Conservation (phyloP, 2,888 invertebrate genomes). For the Agriopis marginaria region DNA sequence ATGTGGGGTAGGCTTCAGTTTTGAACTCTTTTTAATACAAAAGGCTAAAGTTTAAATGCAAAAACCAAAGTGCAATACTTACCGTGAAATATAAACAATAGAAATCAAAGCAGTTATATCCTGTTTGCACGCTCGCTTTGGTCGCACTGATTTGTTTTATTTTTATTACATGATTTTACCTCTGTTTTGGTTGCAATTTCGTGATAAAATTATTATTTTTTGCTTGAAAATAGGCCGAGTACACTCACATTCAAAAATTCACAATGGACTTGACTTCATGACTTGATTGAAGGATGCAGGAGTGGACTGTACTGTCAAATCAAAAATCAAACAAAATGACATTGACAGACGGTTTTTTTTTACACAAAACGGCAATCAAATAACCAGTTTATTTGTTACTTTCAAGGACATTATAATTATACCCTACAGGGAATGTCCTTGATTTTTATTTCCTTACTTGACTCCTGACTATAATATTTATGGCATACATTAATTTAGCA, state of each 20-base stretch:
- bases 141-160: conserved; percentile 24
- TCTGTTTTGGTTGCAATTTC: conserved; percentile 29
- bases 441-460: too few species aligned
- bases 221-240: conserved; percentile 36
- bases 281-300: conserved; percentile 54
- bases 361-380: conserved; percentile 1
- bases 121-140: conserved; percentile 12
- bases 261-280: conserved; percentile 9
- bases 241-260: conserved; percentile 27
- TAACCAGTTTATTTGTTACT: too few species aligned
- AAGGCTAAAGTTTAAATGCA: conserved; percentile 45
- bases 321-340: conserved; percentile 41
- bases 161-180: conserved; percentile 40
- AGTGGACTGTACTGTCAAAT: conserved; percentile 57
- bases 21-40: conserved; percentile 39
- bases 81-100: conserved; percentile 60
- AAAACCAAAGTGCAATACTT: conserved; percentile 41
- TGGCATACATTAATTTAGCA: too few species aligned
- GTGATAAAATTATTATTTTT: conserved; percentile 22
- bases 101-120: conserved; percentile 38
- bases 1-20: conserved; percentile 9
- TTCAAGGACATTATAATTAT: too few species aligned
- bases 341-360: conserved; percentile 18
- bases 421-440: too few species aligned
- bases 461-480: too few species aligned